phyloP scores from a whole-genome alignment of 2,113 vertebrate genomes.

The Zingel zingel region DNA sequence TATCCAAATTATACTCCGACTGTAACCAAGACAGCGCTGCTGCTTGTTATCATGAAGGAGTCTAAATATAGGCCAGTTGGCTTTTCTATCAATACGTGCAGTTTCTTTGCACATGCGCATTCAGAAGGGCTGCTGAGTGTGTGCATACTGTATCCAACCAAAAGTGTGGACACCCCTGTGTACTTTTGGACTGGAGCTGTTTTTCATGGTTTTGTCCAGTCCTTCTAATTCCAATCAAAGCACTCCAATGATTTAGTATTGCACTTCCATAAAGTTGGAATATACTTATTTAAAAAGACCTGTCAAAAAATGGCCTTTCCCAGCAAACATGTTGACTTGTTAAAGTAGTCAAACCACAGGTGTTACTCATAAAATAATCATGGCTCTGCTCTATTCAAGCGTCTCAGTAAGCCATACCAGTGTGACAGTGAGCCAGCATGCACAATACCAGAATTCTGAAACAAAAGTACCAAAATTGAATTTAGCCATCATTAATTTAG shows the following conservation, averaged over 20 bases:
- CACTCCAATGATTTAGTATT: neutral
- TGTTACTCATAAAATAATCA: neutral
- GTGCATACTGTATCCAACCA: neutral
- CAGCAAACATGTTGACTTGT: neutral
- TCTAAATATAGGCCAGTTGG: constrained; percentile 13
- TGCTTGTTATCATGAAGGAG: neutral
- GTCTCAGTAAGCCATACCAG: neutral
- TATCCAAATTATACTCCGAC: neutral
- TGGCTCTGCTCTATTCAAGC: no score
- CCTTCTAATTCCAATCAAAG: neutral
- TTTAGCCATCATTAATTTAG: neutral
- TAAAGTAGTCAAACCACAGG: neutral
- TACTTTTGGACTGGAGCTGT: neutral
- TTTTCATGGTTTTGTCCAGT: neutral
- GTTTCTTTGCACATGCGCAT: constrained; percentile 25
- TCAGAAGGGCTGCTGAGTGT: neutral
- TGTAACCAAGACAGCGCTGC: neutral
- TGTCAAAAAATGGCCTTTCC: neutral
- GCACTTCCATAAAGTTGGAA: neutral
- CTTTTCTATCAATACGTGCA: constrained; percentile 12
- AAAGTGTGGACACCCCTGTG: neutral
- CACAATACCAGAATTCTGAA: no score
- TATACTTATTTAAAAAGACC: neutral
- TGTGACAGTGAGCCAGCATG: no score
- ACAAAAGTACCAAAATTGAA: no score